Evolutionary conservation across 2,797 vertebrate genomes (phyloP).

Genomic region (Hippopotamyrus pictus): DNA sequence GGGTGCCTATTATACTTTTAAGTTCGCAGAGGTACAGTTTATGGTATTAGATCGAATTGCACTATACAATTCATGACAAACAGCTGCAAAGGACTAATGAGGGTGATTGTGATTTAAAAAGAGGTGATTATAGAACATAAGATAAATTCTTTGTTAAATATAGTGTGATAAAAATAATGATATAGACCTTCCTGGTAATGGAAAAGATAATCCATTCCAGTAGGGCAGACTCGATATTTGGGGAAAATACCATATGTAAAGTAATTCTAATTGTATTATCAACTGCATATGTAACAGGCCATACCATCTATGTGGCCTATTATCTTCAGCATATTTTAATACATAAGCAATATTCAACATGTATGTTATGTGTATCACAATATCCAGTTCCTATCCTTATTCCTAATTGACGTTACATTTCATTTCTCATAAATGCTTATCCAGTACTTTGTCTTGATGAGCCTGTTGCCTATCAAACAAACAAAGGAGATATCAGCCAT

Average conservation of each 20-base stretch:
- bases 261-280: background rate
- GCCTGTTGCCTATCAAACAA: background rate
- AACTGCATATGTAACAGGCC: background rate
- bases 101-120: background rate
- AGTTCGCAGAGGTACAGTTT: background rate
- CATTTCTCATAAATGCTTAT: background rate
- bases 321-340: background rate
- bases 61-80: background rate
- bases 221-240: background rate
- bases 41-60: background rate
- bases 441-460: background rate
- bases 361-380: background rate
- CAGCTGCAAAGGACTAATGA: background rate
- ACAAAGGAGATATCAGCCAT: background rate
- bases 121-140: background rate
- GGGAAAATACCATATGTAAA: background rate
- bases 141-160: background rate
- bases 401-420: background rate
- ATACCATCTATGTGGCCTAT: background rate
- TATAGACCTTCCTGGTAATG: background rate
- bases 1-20: background rate
- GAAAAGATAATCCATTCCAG: background rate
- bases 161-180: background rate
- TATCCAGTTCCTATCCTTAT: background rate
- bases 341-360: background rate